Base-by-base conservation (phyloP, 2,888 invertebrate genomes). In the Drosophila kanekoi region DNA sequence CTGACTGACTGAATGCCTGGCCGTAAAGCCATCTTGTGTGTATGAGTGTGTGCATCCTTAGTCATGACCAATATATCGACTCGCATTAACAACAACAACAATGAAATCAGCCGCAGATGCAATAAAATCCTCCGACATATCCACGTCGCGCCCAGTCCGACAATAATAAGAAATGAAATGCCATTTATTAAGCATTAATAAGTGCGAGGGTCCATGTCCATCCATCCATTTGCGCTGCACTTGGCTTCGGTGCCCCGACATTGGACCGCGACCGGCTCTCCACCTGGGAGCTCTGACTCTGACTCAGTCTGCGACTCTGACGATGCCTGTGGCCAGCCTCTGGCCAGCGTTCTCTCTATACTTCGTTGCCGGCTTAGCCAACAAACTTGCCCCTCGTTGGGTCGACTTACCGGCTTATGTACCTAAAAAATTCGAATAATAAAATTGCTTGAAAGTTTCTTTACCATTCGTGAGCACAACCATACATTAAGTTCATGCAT, bases 161-260 rank as follows among this genome's bases (percentile, higher is more conserved):
- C 85, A 90, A 89, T 87, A 90, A 90, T 91, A 91, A 91, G 90
- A 91, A 91, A 91, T 91, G 91, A 91, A 91, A 91, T 92, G 91
- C 91, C 91, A 92, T 91, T 91, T 91, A 91, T 91, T 91, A 91
- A 91, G 91, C 91, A 91, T 91, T 92, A 91, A 91, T 91, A 91
- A 91, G 92, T 91, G 92, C 91, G 90, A 91, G 89, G 81, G 53
- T 48, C 68, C 71, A 53, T 65, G 57, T 82, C 75, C 87, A 73
- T 73, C 80, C 80, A 71, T 80, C 80, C 81, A 82, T 79, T 79
- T 72, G 77, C 77, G 60, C 65, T 76, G 80, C 80, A 83, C 80
- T 80, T 80, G 77, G 52, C 73, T 58, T 47, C 51, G 60, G 28
- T 20, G 37, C 18, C 33, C 43, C 52, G 43, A 65, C 41, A 32